Evolutionary conservation across 2,113 vertebrate species (phyloP), one percentile per base, ranked within the genome.

Genomic region (Larimichthys crocea): DNA sequence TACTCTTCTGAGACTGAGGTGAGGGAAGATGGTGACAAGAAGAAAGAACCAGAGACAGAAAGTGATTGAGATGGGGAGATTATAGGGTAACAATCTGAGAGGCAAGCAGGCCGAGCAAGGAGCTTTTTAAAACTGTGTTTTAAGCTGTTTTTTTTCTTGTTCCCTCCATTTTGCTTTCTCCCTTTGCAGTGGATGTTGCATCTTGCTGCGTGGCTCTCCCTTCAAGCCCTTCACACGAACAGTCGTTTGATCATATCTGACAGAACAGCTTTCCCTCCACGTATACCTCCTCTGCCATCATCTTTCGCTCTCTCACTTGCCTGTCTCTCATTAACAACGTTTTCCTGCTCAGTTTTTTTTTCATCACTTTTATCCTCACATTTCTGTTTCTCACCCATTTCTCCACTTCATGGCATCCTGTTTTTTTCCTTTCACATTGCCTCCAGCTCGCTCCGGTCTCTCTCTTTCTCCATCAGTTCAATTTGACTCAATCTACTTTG

Each of bases 161-260:
- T 83, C 3, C 65, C 52, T 74, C 50, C 74, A 29, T 74, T 74
- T 84, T 59, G 19, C 31, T 50, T 60, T 40, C 62, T 52, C 46
- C 50, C 59, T 26, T 62, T 10, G 31, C 62, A 22, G 14, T 40
- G 35, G 31, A 59, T 77, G 52, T 1, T 76, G 49, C 63, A n/a
- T 76, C 55, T 79, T 75, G 14, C 62, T 20, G 31, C 53, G 3
- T 7, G 29, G 48, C 26, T 77, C 63, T 50, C 48, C 61, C 44
- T 57, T 70, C 81, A 72, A 42, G 79, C 42, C 60, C 52, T 65
- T 73, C 67, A 68, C 55, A 64, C 76, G 26, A 70, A 78, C 62
- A 52, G 60, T 76, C 24, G 40, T 87, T 83, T 75, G 87, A 90
- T 89, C 83, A 82, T 69, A 82, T 90, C 76, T 85, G 78, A 77